Conservation (phyloP, 1,140 invertebrate genomes). For the Campoletis sonorensis region DNA sequence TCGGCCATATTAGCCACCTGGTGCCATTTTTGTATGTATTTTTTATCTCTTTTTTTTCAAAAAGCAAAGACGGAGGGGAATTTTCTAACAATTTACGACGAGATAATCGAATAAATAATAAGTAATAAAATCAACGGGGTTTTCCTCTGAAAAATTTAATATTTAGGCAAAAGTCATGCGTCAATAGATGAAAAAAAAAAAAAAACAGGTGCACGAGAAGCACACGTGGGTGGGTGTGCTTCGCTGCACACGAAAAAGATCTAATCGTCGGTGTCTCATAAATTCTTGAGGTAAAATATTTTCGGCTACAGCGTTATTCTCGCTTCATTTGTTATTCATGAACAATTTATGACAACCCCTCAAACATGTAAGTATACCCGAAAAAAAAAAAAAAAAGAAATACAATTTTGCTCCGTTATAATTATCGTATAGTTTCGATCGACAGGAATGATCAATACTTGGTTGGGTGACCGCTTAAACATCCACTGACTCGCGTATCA, state of each 20-base stretch:
- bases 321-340: constrained; percentile 43
- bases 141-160: not conserved
- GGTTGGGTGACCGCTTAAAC: too few relatives aligned
- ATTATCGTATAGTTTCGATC: not conserved
- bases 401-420: not conserved
- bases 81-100: not conserved
- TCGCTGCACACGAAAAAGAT: constrained; percentile 33
- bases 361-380: not conserved
- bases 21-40: not conserved
- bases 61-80: not conserved
- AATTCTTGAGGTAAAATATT: constrained; percentile 38
- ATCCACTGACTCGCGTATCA: too few relatives aligned
- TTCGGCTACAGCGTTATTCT: not conserved
- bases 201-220: not conserved
- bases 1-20: not conserved
- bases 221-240: not conserved
- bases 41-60: not conserved
- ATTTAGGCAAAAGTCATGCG: not conserved
- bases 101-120: not conserved
- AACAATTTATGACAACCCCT: constrained; percentile 11
- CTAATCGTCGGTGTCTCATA: constrained; percentile 40
- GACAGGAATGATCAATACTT: too few relatives aligned
- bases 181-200: too few relatives aligned
- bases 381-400: too few relatives aligned
- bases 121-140: not conserved